Percentiles rank a stretch among this genome's conserved stretches.
phyloP scores from a whole-genome alignment of 2,888 invertebrate genomes.

The Eristalis intricaria region DNA sequence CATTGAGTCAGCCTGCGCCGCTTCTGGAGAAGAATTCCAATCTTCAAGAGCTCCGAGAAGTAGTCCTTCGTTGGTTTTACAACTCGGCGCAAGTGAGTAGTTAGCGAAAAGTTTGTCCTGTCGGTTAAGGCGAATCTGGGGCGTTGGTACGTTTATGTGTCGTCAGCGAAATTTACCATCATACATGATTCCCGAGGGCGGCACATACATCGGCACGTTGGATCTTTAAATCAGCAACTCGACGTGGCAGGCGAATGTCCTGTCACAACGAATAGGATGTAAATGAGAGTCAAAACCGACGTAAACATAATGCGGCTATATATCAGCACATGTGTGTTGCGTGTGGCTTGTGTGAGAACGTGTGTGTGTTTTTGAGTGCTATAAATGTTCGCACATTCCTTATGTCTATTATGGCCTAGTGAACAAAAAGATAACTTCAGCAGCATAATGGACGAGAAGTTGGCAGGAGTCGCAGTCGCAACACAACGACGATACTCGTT shows the following conservation, averaged over 20 bases:
- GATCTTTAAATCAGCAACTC: background rate
- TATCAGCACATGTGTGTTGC: background rate
- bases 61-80: conserved; percentile 6
- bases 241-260: background rate
- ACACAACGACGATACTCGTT: background rate
- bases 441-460: conserved; percentile 34
- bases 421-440: conserved; percentile 33
- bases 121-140: background rate
- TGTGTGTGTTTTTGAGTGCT: conserved; percentile 32
- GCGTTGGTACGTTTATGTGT: background rate
- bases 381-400: conserved; percentile 54
- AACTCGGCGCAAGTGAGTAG: conserved; percentile 11
- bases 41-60: background rate
- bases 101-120: conserved; percentile 23
- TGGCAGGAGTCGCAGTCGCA: background rate
- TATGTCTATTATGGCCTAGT: conserved; percentile 21
- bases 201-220: background rate
- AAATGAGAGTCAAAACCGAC: background rate
- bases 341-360: background rate
- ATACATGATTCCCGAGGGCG: background rate
- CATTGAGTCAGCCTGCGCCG: background rate
- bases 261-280: background rate
- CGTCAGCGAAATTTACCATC: background rate
- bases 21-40: background rate
- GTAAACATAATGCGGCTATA: conserved; percentile 2